These are phyloP conservation scores for Nebria ingens DNA, from an alignment of 1,140 invertebrate species.

Conservation along the genomic window DNA sequence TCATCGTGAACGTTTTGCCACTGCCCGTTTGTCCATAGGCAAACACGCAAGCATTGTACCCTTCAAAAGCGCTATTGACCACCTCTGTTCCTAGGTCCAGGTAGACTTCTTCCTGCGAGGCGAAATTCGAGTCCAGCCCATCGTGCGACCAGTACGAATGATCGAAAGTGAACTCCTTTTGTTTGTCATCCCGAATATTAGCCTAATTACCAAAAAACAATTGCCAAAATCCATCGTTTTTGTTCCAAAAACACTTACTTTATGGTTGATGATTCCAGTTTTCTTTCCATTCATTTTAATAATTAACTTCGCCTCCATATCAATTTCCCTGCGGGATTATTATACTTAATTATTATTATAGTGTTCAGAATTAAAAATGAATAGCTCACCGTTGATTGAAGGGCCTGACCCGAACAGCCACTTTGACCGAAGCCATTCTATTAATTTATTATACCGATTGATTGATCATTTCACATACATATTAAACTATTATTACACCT, in stretches of 20 bases:
- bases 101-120: conserved; percentile 78
- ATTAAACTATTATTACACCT: not conserved
- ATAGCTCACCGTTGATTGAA: conserved; percentile 66
- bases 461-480: not conserved
- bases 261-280: conserved; percentile 68
- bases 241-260: conserved; percentile 42
- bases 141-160: conserved; percentile 86
- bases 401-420: conserved; percentile 68
- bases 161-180: conserved; percentile 88
- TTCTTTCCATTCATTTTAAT: conserved; percentile 82
- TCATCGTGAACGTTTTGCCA: conserved; percentile 98
- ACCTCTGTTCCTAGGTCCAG: conserved; percentile 82
- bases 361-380: conserved; percentile 22
- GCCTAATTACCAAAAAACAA: conserved; percentile 22
- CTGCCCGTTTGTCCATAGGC: conserved; percentile 90
- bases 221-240: not conserved
- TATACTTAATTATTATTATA: conserved; percentile 17
- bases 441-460: not conserved
- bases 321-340: conserved; percentile 59
- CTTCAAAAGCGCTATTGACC: conserved; percentile 88
- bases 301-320: conserved; percentile 72
- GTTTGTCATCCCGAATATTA: conserved; percentile 30
- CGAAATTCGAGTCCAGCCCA: conserved; percentile 56
- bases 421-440: conserved; percentile 67
- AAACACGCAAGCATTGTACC: conserved; percentile 97